Evolutionary conservation across 2,888 invertebrate genomes (phyloP).

Genomic region (Idaea dimidiata): DNA sequence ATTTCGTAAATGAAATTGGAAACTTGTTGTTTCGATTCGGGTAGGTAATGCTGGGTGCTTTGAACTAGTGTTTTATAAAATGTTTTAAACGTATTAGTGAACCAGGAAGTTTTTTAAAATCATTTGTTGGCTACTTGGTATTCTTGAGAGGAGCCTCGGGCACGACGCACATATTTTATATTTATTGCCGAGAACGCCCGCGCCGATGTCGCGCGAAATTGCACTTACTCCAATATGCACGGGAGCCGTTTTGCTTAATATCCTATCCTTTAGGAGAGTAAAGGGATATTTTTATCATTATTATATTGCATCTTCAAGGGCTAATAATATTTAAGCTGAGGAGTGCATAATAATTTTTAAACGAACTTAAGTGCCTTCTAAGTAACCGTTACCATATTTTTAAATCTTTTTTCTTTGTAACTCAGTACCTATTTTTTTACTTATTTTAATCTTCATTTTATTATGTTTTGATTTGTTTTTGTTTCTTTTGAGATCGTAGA

Average conservation of each 20-base stretch:
- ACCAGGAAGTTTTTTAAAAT: slow-evolving; percentile 54
- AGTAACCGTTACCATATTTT: too few relatives aligned
- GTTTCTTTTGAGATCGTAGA: too few relatives aligned
- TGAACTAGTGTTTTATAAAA: not conserved
- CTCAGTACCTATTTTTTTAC: too few relatives aligned
- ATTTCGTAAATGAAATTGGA: too few relatives aligned
- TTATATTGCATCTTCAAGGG: slow-evolving; percentile 22
- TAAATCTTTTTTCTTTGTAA: too few relatives aligned
- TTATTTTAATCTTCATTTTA: too few relatives aligned
- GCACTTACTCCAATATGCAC: slow-evolving; percentile 48
- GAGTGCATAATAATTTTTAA: slow-evolving; percentile 11
- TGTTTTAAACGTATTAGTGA: not conserved
- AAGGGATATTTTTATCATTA: slow-evolving; percentile 31
- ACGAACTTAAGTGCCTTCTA: too few relatives aligned
- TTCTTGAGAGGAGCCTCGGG: slow-evolving; percentile 45
- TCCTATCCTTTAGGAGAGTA: slow-evolving; percentile 27
- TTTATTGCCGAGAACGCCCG: slow-evolving; percentile 55
- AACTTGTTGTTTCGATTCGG: too few relatives aligned
- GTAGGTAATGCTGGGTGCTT: too few relatives aligned
- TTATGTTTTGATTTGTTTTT: too few relatives aligned
- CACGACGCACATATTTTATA: slow-evolving; percentile 69
- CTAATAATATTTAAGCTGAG: slow-evolving; percentile 8
- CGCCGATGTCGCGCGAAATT: slow-evolving; percentile 59
- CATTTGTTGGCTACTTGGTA: slow-evolving; percentile 69
- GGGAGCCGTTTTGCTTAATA: slow-evolving; percentile 46